Percentiles rank a stretch among this genome's conserved stretches.
Conservation (phyloP, 2,888 invertebrate genomes). For the Oscheius sp. region DNA sequence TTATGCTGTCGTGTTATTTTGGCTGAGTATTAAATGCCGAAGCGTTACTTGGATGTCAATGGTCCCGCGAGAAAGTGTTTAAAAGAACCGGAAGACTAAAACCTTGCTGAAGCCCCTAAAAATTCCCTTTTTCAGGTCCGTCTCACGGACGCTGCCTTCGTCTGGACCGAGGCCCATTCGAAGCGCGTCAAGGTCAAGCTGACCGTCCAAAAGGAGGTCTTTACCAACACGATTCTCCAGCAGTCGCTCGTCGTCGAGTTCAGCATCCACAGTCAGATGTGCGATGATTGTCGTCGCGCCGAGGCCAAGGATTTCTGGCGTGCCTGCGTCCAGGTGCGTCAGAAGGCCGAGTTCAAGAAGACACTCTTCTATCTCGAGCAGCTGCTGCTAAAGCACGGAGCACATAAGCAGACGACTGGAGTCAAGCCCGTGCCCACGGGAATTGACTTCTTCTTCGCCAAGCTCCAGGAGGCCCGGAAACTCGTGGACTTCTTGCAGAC, state of each 20-base stretch:
- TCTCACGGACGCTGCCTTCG: conserved; percentile 92
- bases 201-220: conserved; percentile 92
- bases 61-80: too few species aligned
- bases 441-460: conserved; percentile 91
- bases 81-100: too few species aligned
- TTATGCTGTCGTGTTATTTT: too few species aligned
- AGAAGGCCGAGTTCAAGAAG: conserved; percentile 89
- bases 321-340: conserved; percentile 80
- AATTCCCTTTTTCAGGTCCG: conserved; percentile 79
- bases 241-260: conserved; percentile 96
- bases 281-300: conserved; percentile 93
- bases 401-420: conserved; percentile 59
- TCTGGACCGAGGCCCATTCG: conserved; percentile 99
- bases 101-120: not conserved
- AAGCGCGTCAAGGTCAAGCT: conserved; percentile 91
- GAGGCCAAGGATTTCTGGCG: conserved; percentile 99
- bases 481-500: conserved; percentile 91
- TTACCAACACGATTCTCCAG: conserved; percentile 85
- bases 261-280: conserved; percentile 91
- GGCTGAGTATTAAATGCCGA: too few species aligned
- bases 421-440: conserved; percentile 75
- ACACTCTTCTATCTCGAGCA: conserved; percentile 98
- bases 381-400: conserved; percentile 90
- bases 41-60: too few species aligned
- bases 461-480: conserved; percentile 84